A percentile compares a stretch with the other conserved stretches of the same genome.
Conservation (phyloP, 92 coral and sea anemone genomes). For the Parazoanthus darwini region DNA sequence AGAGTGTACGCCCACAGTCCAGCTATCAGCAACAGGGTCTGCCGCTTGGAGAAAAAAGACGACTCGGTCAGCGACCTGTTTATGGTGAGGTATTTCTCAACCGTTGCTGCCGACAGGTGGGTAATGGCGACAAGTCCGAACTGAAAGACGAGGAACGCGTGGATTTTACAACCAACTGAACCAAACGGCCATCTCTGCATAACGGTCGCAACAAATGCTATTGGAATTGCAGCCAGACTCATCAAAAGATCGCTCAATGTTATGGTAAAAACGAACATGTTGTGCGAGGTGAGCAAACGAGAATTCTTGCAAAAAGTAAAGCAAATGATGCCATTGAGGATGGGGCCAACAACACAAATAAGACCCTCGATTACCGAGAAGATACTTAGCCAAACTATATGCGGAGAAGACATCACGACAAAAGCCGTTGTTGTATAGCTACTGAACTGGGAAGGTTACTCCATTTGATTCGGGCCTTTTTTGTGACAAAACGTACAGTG, state of each 20-base stretch:
- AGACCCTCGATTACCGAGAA: constrained; percentile 45
- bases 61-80: constrained; percentile 47
- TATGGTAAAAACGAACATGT: constrained; percentile 58
- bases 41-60: constrained; percentile 43
- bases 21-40: constrained; percentile 40
- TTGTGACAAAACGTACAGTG: too few species aligned
- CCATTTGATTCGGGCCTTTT: too few species aligned
- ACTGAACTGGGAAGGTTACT: too few species aligned
- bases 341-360: constrained; percentile 48
- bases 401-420: constrained; percentile 2
- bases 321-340: constrained; percentile 55
- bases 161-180: constrained; percentile 54
- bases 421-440: not conserved
- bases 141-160: constrained; percentile 67
- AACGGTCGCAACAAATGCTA: constrained; percentile 52
- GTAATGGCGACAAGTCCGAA: constrained; percentile 67
- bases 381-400: constrained; percentile 15
- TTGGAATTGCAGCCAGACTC: constrained; percentile 57
- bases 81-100: constrained; percentile 69
- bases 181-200: constrained; percentile 57
- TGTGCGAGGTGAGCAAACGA: constrained; percentile 49
- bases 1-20: constrained; percentile 61
- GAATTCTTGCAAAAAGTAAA: constrained; percentile 47
- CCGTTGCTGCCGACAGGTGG: constrained; percentile 60
- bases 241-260: constrained; percentile 55